Evolutionary conservation across 2,888 invertebrate species (phyloP).

Genomic region (Coelinius sp.): DNA sequence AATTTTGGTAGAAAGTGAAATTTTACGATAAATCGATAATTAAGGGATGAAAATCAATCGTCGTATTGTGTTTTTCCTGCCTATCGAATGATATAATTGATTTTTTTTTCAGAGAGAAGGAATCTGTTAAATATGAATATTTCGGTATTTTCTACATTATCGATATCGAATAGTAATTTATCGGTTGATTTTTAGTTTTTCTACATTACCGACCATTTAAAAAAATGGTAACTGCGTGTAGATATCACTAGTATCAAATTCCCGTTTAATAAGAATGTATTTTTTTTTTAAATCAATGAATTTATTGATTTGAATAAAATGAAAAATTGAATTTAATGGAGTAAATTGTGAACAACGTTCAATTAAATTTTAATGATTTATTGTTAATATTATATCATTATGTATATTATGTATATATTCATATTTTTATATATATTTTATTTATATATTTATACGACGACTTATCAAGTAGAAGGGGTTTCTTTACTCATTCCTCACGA

Average conservation of each 20-base stretch:
- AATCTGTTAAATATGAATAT: not conserved
- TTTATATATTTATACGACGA: conserved; percentile 60
- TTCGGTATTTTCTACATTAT: not conserved
- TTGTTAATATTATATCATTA: conserved; percentile 58
- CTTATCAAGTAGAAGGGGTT: conserved; percentile 55
- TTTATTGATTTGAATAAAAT: not conserved
- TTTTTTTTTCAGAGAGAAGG: not conserved
- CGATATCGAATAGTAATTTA: not conserved
- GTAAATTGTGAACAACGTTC: not conserved
- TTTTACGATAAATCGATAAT: too few relatives aligned
- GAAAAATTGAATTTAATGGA: conserved; percentile 23
- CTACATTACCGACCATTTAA: not conserved
- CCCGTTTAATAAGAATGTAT: not conserved
- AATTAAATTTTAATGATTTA: conserved; percentile 62
- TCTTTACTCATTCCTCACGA: conserved; percentile 46
- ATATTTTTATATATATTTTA: conserved; percentile 54
- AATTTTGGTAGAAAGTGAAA: too few relatives aligned
- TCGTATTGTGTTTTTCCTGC: not conserved
- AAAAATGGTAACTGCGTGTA: not conserved
- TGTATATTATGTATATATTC: conserved; percentile 59
- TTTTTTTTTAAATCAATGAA: not conserved
- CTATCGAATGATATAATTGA: too few relatives aligned
- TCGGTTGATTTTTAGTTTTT: not conserved
- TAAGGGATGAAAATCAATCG: not conserved
- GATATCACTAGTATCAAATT: not conserved